Evolutionary conservation across 2,113 vertebrate genomes (phyloP).

Genomic region (Engystomops pustulosus): DNA sequence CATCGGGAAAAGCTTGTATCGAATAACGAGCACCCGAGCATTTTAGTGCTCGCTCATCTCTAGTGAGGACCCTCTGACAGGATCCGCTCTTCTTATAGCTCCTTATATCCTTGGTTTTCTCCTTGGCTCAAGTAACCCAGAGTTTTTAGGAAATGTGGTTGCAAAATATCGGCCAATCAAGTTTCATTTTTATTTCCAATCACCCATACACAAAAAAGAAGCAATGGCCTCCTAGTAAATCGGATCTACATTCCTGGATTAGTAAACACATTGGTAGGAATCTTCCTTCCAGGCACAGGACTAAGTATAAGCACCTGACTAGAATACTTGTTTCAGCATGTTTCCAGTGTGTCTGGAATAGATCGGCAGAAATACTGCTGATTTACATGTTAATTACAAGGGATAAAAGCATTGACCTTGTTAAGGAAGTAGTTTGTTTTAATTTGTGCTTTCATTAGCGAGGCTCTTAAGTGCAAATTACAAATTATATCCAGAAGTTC

Average conservation of each 20-base stretch:
- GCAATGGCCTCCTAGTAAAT: neutral
- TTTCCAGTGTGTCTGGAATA: slow-evolving; percentile 4
- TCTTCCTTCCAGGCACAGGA: neutral
- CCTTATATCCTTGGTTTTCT: too few relatives aligned
- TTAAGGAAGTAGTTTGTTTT: slow-evolving; percentile 54
- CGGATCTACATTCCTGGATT: neutral
- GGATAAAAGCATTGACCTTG: slow-evolving; percentile 46
- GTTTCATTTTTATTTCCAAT: neutral
- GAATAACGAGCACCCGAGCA: too few relatives aligned
- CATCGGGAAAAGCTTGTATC: too few relatives aligned
- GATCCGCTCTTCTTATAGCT: too few relatives aligned
- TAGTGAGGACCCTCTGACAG: too few relatives aligned
- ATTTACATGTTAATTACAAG: slow-evolving; percentile 55
- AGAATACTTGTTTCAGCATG: slow-evolving; percentile 51
- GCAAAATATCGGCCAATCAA: neutral
- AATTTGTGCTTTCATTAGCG: slow-evolving; percentile 56
- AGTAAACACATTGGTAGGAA: neutral
- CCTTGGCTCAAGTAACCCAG: too few relatives aligned
- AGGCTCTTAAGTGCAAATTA: slow-evolving; percentile 54
- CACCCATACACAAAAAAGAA: neutral
- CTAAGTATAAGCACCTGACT: slow-evolving; percentile 10
- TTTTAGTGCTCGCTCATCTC: too few relatives aligned
- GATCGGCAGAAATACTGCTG: slow-evolving; percentile 8
- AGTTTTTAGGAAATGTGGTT: too few relatives aligned
- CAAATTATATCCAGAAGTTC: slow-evolving; percentile 41